Base-by-base conservation (phyloP, 35 echinoderm and acorn worm species). In the Lytechinus pictus region DNA sequence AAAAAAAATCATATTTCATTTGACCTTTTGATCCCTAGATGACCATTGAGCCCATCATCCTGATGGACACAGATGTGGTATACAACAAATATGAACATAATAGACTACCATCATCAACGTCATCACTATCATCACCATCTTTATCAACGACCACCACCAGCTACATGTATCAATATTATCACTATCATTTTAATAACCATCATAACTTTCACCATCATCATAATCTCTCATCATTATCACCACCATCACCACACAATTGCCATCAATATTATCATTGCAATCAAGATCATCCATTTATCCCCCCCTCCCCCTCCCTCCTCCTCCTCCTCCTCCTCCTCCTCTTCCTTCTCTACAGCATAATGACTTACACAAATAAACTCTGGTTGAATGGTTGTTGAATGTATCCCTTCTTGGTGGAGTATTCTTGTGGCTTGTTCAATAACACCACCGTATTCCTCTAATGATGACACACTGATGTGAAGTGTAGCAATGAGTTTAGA, bases 361-460 rank as follows among this genome's bases (percentile, higher is more conserved):
- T n/a, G 54, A 93, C 97, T 96, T 92, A 98, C 97, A 92, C 21
- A 94, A 86, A 95, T 95, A 95, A 99, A 99, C 79, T 99, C 98
- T 19, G 98, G 98, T 92, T 99, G 98, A 53, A 99, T 99, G 1
- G 98, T 99, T 33, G 98, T 97, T 19, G 97, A 98, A 92, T 99
- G 98, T 21, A 99, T 98, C 10, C 98, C 98, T 24, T 98, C 93
- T 61, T 96, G 96, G 92, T 99, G 98, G 2, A 99, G 96, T 44
- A 98, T 97, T 21, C 94, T 95, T 55, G 97, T 99, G 58, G 97
- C 94, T 21, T 79, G 89, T 53, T 96, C 61, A 66, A 96, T 95
- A 28, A 94, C 95, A 54, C 58, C 54, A 2, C 96, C 94, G 53
- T 99, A 99, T 54, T 97, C 96, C 5, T 97, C 93, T 51, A 97